phyloP scores from a whole-genome alignment of 2,113 vertebrate species.

The Atrichornis clamosus region DNA sequence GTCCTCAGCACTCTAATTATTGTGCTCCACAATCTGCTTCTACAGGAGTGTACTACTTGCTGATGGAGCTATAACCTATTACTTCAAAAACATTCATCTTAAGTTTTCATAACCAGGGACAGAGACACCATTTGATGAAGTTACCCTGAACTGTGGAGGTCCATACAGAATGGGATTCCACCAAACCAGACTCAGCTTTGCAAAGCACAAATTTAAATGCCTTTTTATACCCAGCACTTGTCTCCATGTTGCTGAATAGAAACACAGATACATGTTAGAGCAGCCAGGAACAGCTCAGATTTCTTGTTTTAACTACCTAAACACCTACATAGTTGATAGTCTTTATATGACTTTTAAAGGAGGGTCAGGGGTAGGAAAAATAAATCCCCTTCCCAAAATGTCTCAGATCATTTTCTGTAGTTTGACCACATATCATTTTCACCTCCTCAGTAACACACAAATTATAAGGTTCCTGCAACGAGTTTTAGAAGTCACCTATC shows the following conservation, averaged over 20 bases:
- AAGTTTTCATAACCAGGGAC: not conserved
- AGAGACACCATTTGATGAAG: not conserved
- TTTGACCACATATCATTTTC: not conserved
- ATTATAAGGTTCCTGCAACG: not conserved
- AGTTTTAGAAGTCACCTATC: slow-evolving; percentile 30
- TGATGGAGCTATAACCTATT: not conserved
- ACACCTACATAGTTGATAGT: not conserved
- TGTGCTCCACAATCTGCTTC: not conserved
- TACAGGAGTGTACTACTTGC: not conserved
- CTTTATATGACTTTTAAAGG: not conserved
- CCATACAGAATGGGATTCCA: not conserved
- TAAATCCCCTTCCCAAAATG: not conserved
- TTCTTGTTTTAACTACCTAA: not conserved
- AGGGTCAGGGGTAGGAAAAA: not conserved
- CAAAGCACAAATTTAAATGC: not conserved
- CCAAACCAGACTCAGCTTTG: not conserved
- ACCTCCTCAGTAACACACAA: not conserved
- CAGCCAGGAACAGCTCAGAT: not conserved
- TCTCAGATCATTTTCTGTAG: not conserved
- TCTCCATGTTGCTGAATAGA: not conserved
- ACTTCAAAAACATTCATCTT: not conserved
- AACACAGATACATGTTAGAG: not conserved
- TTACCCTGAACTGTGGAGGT: not conserved
- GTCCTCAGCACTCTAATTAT: slow-evolving; percentile 4
- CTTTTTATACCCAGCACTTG: not conserved